Percentiles rank a stretch among this genome's conserved stretches.
Evolutionary conservation across 2,888 invertebrate species (phyloP).

Genomic region (Liopterus haemorrhoidalis): DNA sequence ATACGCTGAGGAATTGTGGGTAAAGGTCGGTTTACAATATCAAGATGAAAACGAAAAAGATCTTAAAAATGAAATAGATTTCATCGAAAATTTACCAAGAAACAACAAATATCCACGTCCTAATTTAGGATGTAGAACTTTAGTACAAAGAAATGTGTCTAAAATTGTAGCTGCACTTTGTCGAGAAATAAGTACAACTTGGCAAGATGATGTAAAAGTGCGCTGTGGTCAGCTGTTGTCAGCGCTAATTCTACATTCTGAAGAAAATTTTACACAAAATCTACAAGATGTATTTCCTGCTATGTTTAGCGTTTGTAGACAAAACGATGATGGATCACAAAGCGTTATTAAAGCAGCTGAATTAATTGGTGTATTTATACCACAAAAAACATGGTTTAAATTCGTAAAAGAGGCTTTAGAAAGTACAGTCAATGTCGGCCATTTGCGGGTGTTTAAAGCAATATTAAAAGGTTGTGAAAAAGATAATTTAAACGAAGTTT

Average conservation of each 20-base stretch:
- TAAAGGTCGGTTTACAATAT: constrained; percentile 68
- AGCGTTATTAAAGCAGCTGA: constrained; percentile 63
- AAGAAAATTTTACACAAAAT: constrained; percentile 66
- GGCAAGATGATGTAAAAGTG: constrained; percentile 64
- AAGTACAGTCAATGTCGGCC: constrained; percentile 48
- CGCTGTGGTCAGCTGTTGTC: constrained; percentile 71
- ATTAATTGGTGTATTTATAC: constrained; percentile 70
- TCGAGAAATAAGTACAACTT: constrained; percentile 64
- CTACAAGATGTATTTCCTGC: constrained; percentile 54
- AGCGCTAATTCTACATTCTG: constrained; percentile 65
- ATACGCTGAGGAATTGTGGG: constrained; percentile 62
- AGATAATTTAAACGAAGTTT: background rate
- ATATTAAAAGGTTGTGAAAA: background rate
- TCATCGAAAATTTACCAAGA: constrained; percentile 69
- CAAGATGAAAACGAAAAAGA: constrained; percentile 83
- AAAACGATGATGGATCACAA: constrained; percentile 54
- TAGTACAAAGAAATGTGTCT: constrained; percentile 69
- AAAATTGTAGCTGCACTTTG: constrained; percentile 67
- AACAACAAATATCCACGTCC: constrained; percentile 59
- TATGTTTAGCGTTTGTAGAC: constrained; percentile 55
- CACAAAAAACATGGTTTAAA: constrained; percentile 61
- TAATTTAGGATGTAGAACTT: constrained; percentile 75
- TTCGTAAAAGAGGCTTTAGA: constrained; percentile 61
- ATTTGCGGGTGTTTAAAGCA: constrained; percentile 54
- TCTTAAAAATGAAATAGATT: constrained; percentile 76